Percentiles rank a stretch among this genome's conserved stretches.
Conservation (phyloP, 2,888 invertebrate species). For the Chirona hameri region DNA sequence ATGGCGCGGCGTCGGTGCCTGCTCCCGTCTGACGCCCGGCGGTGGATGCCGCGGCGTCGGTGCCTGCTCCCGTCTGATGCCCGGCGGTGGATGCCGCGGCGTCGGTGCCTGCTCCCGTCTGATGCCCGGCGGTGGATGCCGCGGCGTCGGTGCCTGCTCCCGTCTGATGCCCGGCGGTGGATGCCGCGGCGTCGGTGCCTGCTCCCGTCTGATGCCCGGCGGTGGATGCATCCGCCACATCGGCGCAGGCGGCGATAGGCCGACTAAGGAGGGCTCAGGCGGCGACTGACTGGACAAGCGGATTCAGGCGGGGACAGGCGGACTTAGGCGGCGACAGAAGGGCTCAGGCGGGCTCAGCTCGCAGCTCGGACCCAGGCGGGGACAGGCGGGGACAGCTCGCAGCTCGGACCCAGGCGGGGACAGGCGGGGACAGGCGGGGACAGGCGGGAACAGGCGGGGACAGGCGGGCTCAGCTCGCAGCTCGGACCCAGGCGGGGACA, state of each 20-base stretch:
- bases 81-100: not conserved
- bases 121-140: not conserved
- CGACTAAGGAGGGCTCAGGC: too few relatives aligned
- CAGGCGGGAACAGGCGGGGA: not conserved
- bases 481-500: not conserved
- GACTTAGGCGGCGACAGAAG: not conserved
- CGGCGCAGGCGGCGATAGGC: too few relatives aligned
- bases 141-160: not conserved
- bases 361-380: not conserved
- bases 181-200: not conserved
- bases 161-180: not conserved
- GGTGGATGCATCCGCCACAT: not conserved
- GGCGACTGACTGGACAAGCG: not conserved
- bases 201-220: not conserved
- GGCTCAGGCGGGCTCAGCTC: not conserved
- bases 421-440: not conserved
- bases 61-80: not conserved
- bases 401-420: too few relatives aligned
- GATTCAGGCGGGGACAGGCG: not conserved
- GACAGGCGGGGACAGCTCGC: not conserved
- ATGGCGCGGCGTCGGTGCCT: not conserved
- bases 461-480: too few relatives aligned
- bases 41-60: not conserved
- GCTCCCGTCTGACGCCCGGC: not conserved
- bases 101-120: not conserved